phyloP scores from a whole-genome alignment of 2,888 invertebrate species.

The Pegoplata infirma region DNA sequence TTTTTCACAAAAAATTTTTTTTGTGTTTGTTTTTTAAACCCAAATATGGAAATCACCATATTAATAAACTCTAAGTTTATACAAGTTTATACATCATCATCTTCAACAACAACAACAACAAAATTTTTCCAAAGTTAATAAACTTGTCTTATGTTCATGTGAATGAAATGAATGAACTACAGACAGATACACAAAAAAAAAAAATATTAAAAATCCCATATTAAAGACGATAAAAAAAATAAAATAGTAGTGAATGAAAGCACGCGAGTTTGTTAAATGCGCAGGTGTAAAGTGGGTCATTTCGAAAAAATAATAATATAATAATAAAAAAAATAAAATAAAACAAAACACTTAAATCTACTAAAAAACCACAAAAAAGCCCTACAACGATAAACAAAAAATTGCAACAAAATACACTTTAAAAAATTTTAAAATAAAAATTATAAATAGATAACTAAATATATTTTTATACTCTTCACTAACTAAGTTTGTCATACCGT shows the following conservation, averaged over 20 bases:
- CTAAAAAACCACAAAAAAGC: not conserved
- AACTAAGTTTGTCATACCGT: too few species aligned
- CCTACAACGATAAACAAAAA: not conserved
- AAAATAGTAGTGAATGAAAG: constrained; percentile 36
- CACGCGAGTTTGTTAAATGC: constrained; percentile 30
- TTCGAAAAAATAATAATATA: not conserved
- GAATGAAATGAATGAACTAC: constrained; percentile 1
- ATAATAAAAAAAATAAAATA: not conserved
- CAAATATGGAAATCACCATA: too few species aligned
- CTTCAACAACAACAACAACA: too few species aligned
- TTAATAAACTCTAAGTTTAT: too few species aligned
- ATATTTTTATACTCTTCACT: not conserved
- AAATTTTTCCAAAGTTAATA: constrained; percentile 31
- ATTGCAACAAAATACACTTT: constrained; percentile 37
- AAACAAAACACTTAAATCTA: not conserved
- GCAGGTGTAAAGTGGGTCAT: constrained; percentile 49
- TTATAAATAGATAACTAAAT: too few species aligned
- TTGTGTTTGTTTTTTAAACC: too few species aligned
- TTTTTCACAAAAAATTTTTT: too few species aligned
- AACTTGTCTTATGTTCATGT: constrained; percentile 15
- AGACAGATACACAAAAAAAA: not conserved
- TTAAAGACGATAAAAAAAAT: not conserved
- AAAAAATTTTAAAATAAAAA: constrained; percentile 4
- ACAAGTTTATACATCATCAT: not conserved
- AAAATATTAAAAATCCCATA: too few species aligned